Evolutionary conservation across 2,797 vertebrate species (phyloP).

Genomic region (Microctenopoma lineatum): DNA sequence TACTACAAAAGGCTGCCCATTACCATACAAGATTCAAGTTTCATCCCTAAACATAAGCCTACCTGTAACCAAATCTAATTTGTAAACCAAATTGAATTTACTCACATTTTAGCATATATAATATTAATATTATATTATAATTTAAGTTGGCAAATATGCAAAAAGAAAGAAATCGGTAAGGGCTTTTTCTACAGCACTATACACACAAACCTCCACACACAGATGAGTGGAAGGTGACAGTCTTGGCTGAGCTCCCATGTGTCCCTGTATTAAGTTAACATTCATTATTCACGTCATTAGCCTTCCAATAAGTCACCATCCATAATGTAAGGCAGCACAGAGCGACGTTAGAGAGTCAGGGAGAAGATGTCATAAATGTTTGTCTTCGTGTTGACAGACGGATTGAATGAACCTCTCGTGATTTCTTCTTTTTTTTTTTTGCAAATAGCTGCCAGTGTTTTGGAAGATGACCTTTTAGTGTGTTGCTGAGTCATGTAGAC

Average conservation of each 20-base stretch:
- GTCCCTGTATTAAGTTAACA: constrained; percentile 54
- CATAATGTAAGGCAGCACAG: constrained; percentile 40
- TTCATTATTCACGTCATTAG: constrained; percentile 68
- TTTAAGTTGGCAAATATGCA: too few relatives aligned
- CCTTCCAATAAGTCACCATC: constrained; percentile 51
- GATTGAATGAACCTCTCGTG: constrained; percentile 12
- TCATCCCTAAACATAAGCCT: constrained; percentile 29
- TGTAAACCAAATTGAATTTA: constrained; percentile 37
- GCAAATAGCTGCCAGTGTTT: constrained; percentile 19
- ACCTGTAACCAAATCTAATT: constrained; percentile 55
- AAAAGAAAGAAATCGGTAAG: too few relatives aligned
- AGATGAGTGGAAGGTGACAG: constrained; percentile 16
- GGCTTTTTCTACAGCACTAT: too few relatives aligned
- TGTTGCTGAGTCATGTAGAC: constrained; percentile 25
- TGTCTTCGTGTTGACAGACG: constrained; percentile 17
- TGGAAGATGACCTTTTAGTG: constrained; percentile 21
- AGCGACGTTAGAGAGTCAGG: not conserved
- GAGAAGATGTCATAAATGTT: not conserved
- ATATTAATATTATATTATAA: too few relatives aligned
- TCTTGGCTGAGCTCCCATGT: constrained; percentile 36
- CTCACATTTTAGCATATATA: not conserved
- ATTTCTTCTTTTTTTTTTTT: constrained; percentile 34
- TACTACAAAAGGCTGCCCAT: constrained; percentile 10
- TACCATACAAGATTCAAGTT: constrained; percentile 30
- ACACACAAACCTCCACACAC: not conserved